A percentile compares a stretch with the other conserved stretches of the same genome.
These are phyloP conservation scores for Xiphias gladius DNA, from an alignment of 2,113 vertebrate species.

Conservation along the genomic window DNA sequence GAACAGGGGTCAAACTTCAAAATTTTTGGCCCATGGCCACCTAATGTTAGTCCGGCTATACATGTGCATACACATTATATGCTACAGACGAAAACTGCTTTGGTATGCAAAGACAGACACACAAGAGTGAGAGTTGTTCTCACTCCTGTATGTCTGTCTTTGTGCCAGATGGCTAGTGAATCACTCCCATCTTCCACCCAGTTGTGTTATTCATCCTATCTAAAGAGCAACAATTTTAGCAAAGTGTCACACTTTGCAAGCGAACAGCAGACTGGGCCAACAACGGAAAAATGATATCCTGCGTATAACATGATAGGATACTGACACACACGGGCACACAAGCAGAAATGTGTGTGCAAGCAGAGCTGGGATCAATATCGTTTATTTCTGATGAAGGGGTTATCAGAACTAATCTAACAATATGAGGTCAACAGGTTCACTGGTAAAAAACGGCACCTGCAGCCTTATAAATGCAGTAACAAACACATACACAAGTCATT, in stretches of 20 bases:
- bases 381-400: constrained; percentile 25
- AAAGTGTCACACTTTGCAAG: constrained; percentile 63
- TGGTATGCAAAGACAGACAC: constrained; percentile 19
- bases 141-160: constrained; percentile 66
- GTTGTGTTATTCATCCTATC: constrained; percentile 78
- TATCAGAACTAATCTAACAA: constrained; percentile 38
- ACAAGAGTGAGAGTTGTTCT: constrained; percentile 50
- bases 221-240: constrained; percentile 76
- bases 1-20: background rate
- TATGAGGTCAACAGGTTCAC: constrained; percentile 45
- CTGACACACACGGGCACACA: constrained; percentile 1
- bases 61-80: constrained; percentile 14
- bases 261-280: constrained; percentile 35
- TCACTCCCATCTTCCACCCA: constrained; percentile 78
- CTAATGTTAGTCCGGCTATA: background rate
- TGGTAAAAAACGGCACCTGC: constrained; percentile 11
- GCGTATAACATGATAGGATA: background rate
- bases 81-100: constrained; percentile 24
- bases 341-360: background rate
- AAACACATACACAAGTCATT: constrained; percentile 12
- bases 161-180: constrained; percentile 80
- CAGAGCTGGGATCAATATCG: constrained; percentile 41
- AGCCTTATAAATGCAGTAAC: constrained; percentile 34
- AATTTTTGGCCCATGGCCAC: background rate
- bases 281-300: constrained; percentile 25